phyloP scores from a whole-genome alignment of 2,113 vertebrate genomes.

The Tachycineta bicolor region DNA sequence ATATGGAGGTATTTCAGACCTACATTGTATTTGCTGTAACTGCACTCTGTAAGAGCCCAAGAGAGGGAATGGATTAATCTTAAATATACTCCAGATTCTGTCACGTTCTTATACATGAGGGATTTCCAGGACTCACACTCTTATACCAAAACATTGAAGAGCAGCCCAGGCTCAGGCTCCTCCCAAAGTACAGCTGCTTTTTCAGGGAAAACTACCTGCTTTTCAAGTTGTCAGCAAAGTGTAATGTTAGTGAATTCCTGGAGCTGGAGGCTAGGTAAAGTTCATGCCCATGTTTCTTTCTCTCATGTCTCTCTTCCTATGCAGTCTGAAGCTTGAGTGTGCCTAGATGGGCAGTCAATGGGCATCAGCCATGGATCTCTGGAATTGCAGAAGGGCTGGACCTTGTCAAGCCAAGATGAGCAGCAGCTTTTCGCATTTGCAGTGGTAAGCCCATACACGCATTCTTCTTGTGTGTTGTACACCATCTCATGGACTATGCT shows the following conservation, averaged over 20 bases:
- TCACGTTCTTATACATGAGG: neutral
- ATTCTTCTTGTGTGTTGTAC: fast-evolving
- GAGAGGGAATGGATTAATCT: neutral
- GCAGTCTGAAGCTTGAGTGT: fast-evolving
- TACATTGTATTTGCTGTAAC: neutral
- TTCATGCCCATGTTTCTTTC: neutral
- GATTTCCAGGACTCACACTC: neutral
- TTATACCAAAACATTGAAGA: neutral
- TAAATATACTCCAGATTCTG: neutral
- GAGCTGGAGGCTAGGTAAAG: fast-evolving
- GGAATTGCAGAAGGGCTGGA: neutral
- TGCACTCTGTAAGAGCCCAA: neutral
- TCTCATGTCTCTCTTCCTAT: neutral
- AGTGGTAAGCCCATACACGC: neutral
- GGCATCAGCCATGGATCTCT: fast-evolving
- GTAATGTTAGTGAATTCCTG: too few species aligned
- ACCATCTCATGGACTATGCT: neutral
- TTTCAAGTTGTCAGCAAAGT: neutral
- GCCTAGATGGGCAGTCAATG: neutral
- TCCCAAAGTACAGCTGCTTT: neutral
- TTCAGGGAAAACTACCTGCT: neutral
- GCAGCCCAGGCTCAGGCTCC: neutral
- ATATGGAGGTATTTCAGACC: neutral
- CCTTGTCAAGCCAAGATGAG: neutral
- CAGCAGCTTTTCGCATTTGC: fast-evolving